A percentile compares a stretch with the other conserved stretches of the same genome.
Evolutionary conservation across 2,113 vertebrate species (phyloP).

Genomic region (Eulemur rufifrons): DNA sequence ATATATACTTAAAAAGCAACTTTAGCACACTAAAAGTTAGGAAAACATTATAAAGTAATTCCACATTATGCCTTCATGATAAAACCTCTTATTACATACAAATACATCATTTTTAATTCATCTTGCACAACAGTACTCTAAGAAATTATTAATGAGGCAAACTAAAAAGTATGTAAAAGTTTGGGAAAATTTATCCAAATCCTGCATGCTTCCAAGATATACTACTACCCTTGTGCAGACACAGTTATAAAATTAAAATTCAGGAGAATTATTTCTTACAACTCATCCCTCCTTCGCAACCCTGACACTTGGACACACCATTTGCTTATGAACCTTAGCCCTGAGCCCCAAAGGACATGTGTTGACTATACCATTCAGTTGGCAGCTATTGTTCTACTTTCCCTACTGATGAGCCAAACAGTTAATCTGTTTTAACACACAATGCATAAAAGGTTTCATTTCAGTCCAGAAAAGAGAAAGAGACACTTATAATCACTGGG

Average conservation of each 20-base stretch:
- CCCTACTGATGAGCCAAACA: constrained; percentile 80
- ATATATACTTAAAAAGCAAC: neutral
- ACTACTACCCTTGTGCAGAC: constrained; percentile 7
- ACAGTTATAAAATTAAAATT: constrained; percentile 63
- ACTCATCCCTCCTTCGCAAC: constrained; percentile 29
- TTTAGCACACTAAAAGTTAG: neutral
- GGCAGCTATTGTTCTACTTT: constrained; percentile 72
- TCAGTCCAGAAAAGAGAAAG: constrained; percentile 83
- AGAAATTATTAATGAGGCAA: constrained; percentile 21
- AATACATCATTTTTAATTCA: neutral
- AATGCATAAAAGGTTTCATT: constrained; percentile 85
- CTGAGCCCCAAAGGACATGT: constrained; percentile 68
- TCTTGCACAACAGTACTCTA: neutral
- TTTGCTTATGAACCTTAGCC: constrained; percentile 64
- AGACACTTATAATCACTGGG: constrained; percentile 85
- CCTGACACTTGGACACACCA: constrained; percentile 44
- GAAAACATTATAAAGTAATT: neutral
- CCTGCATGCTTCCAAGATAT: constrained; percentile 12
- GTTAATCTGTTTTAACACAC: constrained; percentile 84
- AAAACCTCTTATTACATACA: neutral
- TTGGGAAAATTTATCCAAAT: constrained; percentile 15
- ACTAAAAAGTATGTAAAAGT: neutral
- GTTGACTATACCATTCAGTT: constrained; percentile 66
- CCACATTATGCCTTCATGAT: neutral
- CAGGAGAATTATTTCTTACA: constrained; percentile 39